phyloP scores from a whole-genome alignment of 2,797 vertebrate genomes.

The Fistularia commersonii region DNA sequence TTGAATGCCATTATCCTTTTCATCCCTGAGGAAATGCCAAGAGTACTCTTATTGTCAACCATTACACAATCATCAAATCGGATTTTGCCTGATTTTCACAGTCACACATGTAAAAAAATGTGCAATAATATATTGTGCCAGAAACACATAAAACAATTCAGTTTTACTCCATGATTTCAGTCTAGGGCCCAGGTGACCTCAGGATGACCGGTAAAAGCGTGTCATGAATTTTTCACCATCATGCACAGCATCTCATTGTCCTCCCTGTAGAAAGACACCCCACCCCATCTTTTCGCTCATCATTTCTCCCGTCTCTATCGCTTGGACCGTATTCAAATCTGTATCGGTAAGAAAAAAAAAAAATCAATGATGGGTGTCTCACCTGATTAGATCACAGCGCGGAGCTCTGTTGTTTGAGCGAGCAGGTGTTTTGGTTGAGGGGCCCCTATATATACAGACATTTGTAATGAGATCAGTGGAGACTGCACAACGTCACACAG shows the following conservation, averaged over 20 bases:
- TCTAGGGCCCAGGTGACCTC: conserved; percentile 16
- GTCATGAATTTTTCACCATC: conserved; percentile 3
- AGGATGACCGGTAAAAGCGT: conserved; percentile 8
- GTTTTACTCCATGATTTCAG: too few species aligned
- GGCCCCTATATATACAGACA: conserved; percentile 15
- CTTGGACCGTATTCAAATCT: conserved; percentile 24
- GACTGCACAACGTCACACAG: conserved; percentile 32
- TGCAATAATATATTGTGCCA: too few species aligned
- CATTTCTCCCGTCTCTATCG: conserved; percentile 10
- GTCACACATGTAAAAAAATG: too few species aligned
- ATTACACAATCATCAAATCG: too few species aligned
- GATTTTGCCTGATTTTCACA: background rate
- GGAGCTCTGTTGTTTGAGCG: conserved; percentile 27
- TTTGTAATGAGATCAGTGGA: conserved; percentile 48
- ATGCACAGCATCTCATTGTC: too few species aligned
- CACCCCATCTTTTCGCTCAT: conserved; percentile 24
- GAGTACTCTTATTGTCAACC: background rate
- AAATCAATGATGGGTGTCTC: conserved; percentile 36
- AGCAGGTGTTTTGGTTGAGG: conserved; percentile 38
- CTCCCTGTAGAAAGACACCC: too few species aligned
- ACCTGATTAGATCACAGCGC: conserved; percentile 46
- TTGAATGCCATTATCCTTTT: conserved; percentile 9
- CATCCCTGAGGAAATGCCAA: conserved; percentile 4
- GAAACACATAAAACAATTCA: too few species aligned
- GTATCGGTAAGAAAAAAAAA: conserved; percentile 38